Evolutionary conservation across 1,140 invertebrate species (phyloP).

Genomic region (Drosophila sp.): DNA sequence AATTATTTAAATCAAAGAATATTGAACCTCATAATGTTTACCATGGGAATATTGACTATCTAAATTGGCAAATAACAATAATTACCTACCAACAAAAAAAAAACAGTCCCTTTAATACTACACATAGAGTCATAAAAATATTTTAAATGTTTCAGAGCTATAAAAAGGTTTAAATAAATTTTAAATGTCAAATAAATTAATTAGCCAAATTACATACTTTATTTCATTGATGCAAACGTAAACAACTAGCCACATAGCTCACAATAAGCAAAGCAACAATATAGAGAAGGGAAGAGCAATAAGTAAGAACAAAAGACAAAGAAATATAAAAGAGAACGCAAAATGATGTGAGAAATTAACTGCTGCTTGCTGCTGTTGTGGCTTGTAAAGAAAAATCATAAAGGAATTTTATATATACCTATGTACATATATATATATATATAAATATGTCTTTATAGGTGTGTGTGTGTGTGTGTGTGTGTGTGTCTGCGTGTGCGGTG

Average conservation of each 20-base stretch:
- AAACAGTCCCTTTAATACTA: too few relatives aligned
- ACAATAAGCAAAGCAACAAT: neutral
- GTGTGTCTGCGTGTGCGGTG: slow-evolving; percentile 14
- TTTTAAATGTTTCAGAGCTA: too few relatives aligned
- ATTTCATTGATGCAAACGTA: neutral
- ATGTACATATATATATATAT: slow-evolving; percentile 7
- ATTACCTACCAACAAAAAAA: too few relatives aligned
- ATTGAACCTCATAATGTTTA: too few relatives aligned
- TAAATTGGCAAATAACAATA: too few relatives aligned
- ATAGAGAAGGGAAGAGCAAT: slow-evolving; percentile 15
- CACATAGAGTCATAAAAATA: too few relatives aligned
- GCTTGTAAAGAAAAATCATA: slow-evolving; percentile 10
- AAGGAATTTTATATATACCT: slow-evolving; percentile 12
- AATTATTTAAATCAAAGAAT: too few relatives aligned
- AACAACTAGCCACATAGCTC: neutral
- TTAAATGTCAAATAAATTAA: neutral
- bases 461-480: neutral
- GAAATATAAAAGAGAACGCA: slow-evolving; percentile 48
- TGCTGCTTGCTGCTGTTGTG: slow-evolving; percentile 1
- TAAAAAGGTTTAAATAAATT: too few relatives aligned
- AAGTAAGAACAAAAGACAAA: slow-evolving; percentile 19
- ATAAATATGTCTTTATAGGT: neutral
- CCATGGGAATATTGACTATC: too few relatives aligned
- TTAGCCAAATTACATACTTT: neutral
- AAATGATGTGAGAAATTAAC: slow-evolving; percentile 68